phyloP scores from a whole-genome alignment of 2,888 invertebrate genomes.

The Trichogramma dendrolimi region DNA sequence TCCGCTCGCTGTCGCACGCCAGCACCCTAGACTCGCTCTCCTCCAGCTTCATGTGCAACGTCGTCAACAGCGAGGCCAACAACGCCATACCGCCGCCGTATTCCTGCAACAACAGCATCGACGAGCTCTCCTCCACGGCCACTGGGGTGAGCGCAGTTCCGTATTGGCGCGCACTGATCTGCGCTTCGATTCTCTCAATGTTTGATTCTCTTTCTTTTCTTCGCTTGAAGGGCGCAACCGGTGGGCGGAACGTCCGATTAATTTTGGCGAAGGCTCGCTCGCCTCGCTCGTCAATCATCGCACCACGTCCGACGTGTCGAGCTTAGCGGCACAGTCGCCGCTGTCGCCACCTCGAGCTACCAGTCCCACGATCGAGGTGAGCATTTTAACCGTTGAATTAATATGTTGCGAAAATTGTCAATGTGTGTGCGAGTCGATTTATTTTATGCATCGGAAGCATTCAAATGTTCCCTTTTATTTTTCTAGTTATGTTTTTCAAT shows the following conservation, averaged over 20 bases:
- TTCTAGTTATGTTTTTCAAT: neutral
- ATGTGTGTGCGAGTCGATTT: neutral
- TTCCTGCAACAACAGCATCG: constrained; percentile 73
- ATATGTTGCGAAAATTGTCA: neutral
- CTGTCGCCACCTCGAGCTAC: constrained; percentile 77
- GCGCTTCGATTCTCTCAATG: neutral
- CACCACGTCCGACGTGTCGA: constrained; percentile 66
- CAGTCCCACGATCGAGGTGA: constrained; percentile 73
- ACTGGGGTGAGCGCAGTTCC: neutral
- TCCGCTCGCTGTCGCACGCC: constrained; percentile 75
- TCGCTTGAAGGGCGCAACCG: constrained; percentile 14
- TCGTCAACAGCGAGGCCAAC: constrained; percentile 76
- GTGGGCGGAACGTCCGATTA: constrained; percentile 24
- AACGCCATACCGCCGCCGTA: constrained; percentile 80
- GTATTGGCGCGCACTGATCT: constrained; percentile 6
- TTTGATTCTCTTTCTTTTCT: neutral
- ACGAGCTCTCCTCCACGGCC: constrained; percentile 53
- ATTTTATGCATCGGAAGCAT: neutral
- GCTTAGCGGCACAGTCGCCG: constrained; percentile 66
- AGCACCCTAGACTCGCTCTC: constrained; percentile 83
- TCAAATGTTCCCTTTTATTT: no score
- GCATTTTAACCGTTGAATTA: constrained; percentile 1
- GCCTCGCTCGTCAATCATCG: constrained; percentile 53
- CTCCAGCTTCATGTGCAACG: constrained; percentile 81
- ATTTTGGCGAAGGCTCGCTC: constrained; percentile 41